A percentile compares a stretch with the other conserved stretches of the same genome.
Evolutionary conservation across 2,888 invertebrate species (phyloP).

Genomic region (Pyrrhosoma nymphula): DNA sequence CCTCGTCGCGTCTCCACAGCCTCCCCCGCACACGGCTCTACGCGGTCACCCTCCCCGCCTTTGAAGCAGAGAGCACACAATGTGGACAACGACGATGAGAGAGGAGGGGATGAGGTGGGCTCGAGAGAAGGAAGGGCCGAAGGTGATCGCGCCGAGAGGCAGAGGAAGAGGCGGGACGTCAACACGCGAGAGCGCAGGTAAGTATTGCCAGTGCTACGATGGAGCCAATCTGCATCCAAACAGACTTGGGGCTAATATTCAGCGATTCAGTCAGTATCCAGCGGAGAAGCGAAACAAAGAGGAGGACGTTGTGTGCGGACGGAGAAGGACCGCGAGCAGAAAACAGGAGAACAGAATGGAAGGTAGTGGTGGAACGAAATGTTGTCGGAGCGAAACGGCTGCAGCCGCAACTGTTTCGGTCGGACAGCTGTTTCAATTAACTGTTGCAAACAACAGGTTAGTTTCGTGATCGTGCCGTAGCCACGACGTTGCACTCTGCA

Average conservation of each 20-base stretch:
- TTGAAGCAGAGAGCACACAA: neutral
- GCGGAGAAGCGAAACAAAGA: neutral
- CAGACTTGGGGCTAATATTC: slow-evolving; percentile 52
- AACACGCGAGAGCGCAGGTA: neutral
- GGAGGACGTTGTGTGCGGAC: neutral
- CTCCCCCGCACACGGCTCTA: neutral
- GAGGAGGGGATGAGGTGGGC: neutral
- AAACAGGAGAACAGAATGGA: neutral
- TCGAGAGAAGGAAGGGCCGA: neutral
- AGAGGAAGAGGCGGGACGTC: neutral
- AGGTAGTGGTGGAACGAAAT: too few species aligned
- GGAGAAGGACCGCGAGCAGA: neutral
- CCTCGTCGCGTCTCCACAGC: neutral
- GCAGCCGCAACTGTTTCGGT: too few species aligned
- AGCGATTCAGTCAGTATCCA: neutral
- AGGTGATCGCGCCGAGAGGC: neutral
- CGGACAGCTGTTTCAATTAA: too few species aligned
- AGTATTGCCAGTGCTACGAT: neutral
- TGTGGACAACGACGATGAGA: neutral
- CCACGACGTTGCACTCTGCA: too few species aligned
- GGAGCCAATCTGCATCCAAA: slow-evolving; percentile 59
- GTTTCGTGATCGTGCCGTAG: too few species aligned
- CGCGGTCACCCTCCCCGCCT: neutral
- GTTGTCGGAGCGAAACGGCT: too few species aligned
- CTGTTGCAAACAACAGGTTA: too few species aligned